A percentile compares a stretch with the other conserved stretches of the same genome.
Conservation (phyloP, 1,140 invertebrate species). For the Vanessa tameamea region DNA sequence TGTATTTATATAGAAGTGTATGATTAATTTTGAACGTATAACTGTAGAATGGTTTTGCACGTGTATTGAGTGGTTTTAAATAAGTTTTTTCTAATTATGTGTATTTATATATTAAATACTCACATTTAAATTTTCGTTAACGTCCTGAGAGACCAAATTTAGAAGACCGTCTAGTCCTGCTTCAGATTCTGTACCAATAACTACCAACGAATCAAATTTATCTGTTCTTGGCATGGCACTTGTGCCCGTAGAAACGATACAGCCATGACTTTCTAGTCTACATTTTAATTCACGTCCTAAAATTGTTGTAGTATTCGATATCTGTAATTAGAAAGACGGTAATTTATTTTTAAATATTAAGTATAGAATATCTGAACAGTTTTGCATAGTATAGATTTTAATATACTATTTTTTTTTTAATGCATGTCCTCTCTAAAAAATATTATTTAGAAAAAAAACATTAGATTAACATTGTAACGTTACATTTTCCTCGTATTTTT, state of each 20-base stretch:
- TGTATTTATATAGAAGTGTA: no score
- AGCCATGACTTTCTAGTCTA: constrained; percentile 51
- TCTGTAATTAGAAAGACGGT: constrained; percentile 47
- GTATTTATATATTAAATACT: constrained; percentile 1
- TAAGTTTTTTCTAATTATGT: neutral
- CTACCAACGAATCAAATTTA: constrained; percentile 58
- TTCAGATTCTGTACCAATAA: constrained; percentile 55
- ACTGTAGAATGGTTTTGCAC: no score
- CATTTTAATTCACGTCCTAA: constrained; percentile 57
- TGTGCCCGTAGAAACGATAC: constrained; percentile 45
- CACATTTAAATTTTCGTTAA: constrained; percentile 70
- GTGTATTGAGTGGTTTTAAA: no score
- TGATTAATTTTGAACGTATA: no score
- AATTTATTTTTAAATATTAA: neutral
- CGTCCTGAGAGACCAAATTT: constrained; percentile 57
- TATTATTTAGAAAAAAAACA: no score
- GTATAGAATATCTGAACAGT: no score
- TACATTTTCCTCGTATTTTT: no score
- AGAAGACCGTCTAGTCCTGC: constrained; percentile 55
- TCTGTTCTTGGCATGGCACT: constrained; percentile 22
- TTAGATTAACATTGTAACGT: no score
- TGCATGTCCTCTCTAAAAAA: no score
- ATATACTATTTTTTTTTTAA: no score
- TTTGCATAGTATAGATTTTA: no score
- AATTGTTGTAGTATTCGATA: constrained; percentile 56